Evolutionary conservation across 35 echinoderm and acorn worm species (phyloP).

Genomic region (Hemicentrotus pulcherrimus): DNA sequence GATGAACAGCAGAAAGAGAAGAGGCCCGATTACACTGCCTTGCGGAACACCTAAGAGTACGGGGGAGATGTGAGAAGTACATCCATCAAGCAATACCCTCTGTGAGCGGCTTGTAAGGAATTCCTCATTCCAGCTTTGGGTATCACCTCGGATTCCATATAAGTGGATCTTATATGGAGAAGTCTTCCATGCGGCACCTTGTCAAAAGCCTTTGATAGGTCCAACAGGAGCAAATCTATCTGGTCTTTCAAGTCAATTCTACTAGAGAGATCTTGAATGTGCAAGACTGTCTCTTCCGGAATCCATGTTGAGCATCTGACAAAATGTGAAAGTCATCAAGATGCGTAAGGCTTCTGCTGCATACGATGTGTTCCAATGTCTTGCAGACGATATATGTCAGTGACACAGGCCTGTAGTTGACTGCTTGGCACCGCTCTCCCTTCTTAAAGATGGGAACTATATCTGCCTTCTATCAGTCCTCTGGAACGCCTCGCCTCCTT

Average conservation of each 20-base stretch:
- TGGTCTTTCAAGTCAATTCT: not conserved
- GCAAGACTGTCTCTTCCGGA: slow-evolving; percentile 51
- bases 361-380: slow-evolving; percentile 23
- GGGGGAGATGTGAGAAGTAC: not conserved
- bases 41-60: slow-evolving; percentile 43
- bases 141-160: slow-evolving; percentile 25
- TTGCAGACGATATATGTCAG: not conserved
- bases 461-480: not conserved
- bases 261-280: slow-evolving; percentile 24
- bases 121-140: not conserved
- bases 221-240: not conserved
- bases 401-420: slow-evolving; percentile 4
- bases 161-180: slow-evolving; percentile 39
- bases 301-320: slow-evolving; percentile 56
- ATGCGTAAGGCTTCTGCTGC: slow-evolving; percentile 21
- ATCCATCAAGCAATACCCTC: slow-evolving; percentile 44
- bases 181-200: slow-evolving; percentile 44
- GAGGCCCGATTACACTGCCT: not conserved
- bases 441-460: not conserved
- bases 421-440: not conserved
- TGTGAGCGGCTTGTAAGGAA: slow-evolving; percentile 28
- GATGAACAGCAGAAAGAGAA: slow-evolving; percentile 1
- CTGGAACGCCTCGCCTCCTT: not conserved
- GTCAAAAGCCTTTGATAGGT: slow-evolving; percentile 56
- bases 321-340: slow-evolving; percentile 39